Evolutionary conservation across 2,113 vertebrate species (phyloP), one percentile per base, ranked within the genome.

Genomic region (Aramus guarauna): DNA sequence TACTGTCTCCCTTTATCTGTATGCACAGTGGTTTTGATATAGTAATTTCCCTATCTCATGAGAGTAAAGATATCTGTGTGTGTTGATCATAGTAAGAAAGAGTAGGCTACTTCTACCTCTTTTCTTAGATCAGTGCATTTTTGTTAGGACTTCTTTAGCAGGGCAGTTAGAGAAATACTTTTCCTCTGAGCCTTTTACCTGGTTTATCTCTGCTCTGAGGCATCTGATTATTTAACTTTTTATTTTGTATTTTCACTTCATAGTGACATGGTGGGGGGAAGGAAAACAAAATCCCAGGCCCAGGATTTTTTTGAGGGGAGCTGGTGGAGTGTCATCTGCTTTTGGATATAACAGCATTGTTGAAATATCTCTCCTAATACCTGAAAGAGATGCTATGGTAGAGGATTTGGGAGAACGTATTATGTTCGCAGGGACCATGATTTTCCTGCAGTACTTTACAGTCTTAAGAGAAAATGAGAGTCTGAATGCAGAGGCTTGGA

Each of bases 311-410:
- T 45, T 47, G 24, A 30, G 20, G 9, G 11, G 2, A 5, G 2
- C 11, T 76, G 8, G 6, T 62, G 36, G 17, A 66, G 6, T 66
- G 18, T 56, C 45, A 16, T 4, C 47, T 53, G 19, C 14, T 78
- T 81, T 12, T 30, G 50, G 15, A 30, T 66, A 5, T 48, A 81
- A 17, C 20, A 24, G 39, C 0, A 0, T 24, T 43, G 7, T 58
- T 87, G 45, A 53, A 77, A 3, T 19, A 23, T 53, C 14, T 69
- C 7, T 87, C 6, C 23, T 74, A 52, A 84, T 74, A 73, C 20
- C 27, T 78, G 12, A 52, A 48, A 67, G 19, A 23, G 21, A 18
- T 64, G 43, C 30, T 73, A 4, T 43, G 24, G 34, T 24, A 53
- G 59, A 66, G n/a, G 11, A 84, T 86, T 73, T 80, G 23, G 34